Conservation (phyloP, 1,140 invertebrate species). For the Hypothenemus hampei region DNA sequence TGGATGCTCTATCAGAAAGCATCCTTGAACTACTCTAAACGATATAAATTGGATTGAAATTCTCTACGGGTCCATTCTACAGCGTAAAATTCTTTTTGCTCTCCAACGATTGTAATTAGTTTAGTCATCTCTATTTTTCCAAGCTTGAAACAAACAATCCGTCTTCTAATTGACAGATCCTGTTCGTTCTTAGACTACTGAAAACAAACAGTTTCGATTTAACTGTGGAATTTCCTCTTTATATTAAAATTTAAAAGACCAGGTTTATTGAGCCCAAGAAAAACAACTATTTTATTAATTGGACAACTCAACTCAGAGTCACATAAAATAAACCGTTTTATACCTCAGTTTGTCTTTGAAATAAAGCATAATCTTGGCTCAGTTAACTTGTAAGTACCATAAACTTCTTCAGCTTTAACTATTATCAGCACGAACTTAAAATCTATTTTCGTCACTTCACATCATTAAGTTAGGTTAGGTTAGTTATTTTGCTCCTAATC, state of each 20-base stretch:
- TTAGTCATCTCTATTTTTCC: conserved; percentile 12
- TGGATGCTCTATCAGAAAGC: conserved; percentile 15
- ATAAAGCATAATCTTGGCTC: too few species aligned
- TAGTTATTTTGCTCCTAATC: too few species aligned
- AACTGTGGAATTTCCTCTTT: background rate
- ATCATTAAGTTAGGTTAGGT: too few species aligned
- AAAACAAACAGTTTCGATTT: conserved; percentile 3
- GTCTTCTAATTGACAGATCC: conserved; percentile 16
- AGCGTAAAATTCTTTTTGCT: conserved; percentile 4
- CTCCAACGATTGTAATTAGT: conserved; percentile 8
- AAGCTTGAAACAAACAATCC: conserved; percentile 2
- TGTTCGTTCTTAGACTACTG: conserved; percentile 1
- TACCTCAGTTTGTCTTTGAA: too few species aligned
- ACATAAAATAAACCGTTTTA: too few species aligned
- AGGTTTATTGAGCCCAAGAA: too few species aligned
- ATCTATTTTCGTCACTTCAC: too few species aligned
- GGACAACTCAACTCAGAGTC: too few species aligned
- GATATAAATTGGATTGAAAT: conserved; percentile 27
- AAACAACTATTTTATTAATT: too few species aligned
- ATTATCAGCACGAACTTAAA: too few species aligned
- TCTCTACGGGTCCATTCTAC: conserved; percentile 1
- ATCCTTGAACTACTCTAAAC: conserved; percentile 10
- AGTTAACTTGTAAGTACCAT: too few species aligned
- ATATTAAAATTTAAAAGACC: background rate
- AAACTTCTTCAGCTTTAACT: too few species aligned